Conservation (phyloP, 2,113 vertebrate genomes). For the Hypanus sabinus region DNA sequence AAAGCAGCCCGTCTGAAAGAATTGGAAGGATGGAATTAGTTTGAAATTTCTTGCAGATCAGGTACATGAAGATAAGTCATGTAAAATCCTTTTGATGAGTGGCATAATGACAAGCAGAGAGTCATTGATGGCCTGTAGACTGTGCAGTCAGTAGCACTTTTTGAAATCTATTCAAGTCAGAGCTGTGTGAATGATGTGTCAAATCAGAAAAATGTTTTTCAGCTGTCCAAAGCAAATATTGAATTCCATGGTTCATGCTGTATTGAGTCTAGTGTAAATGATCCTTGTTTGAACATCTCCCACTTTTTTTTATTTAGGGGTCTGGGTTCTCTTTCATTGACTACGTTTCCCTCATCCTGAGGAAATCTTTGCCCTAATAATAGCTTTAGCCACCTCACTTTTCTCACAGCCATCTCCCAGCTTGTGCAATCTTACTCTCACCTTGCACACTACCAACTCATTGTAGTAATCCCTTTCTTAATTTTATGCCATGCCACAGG, state of each 20-base stretch:
- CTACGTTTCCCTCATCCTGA: not conserved
- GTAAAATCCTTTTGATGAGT: not conserved
- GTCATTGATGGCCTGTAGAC: not conserved
- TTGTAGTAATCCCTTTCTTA: not conserved
- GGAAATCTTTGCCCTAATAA: not conserved
- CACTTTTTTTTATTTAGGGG: not conserved
- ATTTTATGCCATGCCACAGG: not conserved
- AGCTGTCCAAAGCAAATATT: not conserved
- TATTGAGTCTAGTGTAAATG: not conserved
- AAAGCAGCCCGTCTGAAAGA: not conserved
- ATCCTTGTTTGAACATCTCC: not conserved
- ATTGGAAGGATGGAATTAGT: not conserved
- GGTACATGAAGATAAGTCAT: not conserved
- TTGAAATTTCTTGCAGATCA: not conserved
- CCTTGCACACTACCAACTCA: not conserved
- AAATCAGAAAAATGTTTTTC: not conserved
- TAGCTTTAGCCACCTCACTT: not conserved
- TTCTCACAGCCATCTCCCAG: not conserved
- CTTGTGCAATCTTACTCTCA: not conserved
- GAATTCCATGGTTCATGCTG: not conserved
- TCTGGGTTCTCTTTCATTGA: not conserved
- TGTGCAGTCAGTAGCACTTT: not conserved
- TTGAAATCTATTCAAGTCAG: not conserved
- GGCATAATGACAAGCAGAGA: not conserved
- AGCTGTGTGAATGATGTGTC: not conserved